Evolutionary conservation across 2,797 vertebrate genomes (phyloP).

Genomic region (Coracias cyanogaster): DNA sequence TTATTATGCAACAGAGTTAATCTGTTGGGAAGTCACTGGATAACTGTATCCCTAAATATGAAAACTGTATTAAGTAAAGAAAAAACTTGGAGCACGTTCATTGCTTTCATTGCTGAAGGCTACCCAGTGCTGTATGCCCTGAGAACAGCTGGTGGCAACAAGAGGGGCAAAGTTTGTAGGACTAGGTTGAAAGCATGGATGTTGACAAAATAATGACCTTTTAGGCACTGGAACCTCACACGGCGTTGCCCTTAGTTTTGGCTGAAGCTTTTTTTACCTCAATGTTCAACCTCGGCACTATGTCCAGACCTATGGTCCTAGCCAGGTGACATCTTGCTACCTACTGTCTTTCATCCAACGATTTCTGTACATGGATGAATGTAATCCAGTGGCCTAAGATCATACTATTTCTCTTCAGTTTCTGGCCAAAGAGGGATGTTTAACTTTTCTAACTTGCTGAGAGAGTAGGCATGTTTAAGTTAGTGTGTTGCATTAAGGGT

Average conservation of each 20-base stretch:
- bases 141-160: neutral
- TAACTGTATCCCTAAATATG: neutral
- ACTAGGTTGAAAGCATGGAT: neutral
- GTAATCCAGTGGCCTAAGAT: neutral
- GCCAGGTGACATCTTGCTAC: neutral
- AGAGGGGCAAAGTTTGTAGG: neutral
- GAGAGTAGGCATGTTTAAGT: neutral
- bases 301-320: neutral
- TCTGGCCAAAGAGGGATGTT: neutral
- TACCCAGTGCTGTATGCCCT: neutral
- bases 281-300: neutral
- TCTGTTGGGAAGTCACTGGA: neutral
- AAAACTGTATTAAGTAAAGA: neutral
- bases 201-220: neutral
- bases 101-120: neutral
- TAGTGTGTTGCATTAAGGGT: neutral
- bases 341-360: neutral
- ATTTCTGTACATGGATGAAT: neutral
- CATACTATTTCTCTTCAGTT: neutral
- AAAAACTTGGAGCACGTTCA: neutral
- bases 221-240: neutral
- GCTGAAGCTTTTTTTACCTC: neutral
- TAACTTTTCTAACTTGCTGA: neutral
- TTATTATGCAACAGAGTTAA: neutral
- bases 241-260: neutral